phyloP scores from a whole-genome alignment of 2,797 vertebrate species.

The Epinephelus malabaricus region DNA sequence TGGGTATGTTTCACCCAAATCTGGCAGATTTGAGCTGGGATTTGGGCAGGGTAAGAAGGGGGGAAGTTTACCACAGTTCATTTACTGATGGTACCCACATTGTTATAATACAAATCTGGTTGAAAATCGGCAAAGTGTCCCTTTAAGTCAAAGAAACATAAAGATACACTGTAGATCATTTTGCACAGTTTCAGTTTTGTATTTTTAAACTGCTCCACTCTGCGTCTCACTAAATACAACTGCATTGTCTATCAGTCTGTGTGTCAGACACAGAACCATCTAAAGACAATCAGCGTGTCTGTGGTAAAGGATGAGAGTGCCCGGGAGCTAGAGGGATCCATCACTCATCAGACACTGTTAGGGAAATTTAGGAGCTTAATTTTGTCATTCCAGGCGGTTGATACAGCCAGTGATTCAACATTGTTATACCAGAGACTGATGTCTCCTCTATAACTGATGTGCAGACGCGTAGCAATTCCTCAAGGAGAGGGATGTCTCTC shows the following conservation, averaged over 20 bases:
- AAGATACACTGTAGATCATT: constrained; percentile 12
- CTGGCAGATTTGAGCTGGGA: no score
- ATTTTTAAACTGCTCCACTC: constrained; percentile 15
- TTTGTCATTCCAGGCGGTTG: constrained; percentile 76
- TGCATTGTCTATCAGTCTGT: constrained; percentile 56
- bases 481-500: constrained; percentile 74
- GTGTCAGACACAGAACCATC: constrained; percentile 58
- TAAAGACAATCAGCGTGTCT: constrained; percentile 72
- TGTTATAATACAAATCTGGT: no score
- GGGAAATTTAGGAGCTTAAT: constrained; percentile 85
- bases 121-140: no score
- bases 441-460: constrained; percentile 74
- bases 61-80: no score
- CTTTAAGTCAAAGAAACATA: constrained; percentile 21
- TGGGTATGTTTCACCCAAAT: no score
- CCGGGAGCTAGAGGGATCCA: constrained; percentile 65
- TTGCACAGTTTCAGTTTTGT: constrained; percentile 30
- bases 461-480: constrained; percentile 71
- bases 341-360: constrained; percentile 79
- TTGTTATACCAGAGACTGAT: constrained; percentile 79
- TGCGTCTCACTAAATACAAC: constrained; percentile 10
- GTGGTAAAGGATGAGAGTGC: constrained; percentile 76
- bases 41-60: no score
- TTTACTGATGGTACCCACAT: no score
- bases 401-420: constrained; percentile 77